Percentiles rank a stretch among this genome's conserved stretches.
Conservation (phyloP, 2,888 invertebrate genomes). For the Amiota communis region DNA sequence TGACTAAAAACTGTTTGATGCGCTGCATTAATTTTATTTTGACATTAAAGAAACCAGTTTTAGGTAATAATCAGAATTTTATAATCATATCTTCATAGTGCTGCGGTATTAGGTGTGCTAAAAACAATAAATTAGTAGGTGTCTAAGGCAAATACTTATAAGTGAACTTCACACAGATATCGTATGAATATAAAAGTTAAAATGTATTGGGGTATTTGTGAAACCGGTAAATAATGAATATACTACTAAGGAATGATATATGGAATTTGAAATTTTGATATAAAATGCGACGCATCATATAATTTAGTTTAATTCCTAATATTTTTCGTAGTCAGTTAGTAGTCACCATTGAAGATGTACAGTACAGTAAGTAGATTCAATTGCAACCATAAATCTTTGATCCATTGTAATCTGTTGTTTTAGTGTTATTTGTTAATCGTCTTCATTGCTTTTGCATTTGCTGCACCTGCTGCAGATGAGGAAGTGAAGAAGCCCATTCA, state of each 20-base stretch:
- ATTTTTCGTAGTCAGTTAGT: slow-evolving; percentile 26
- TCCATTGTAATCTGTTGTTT: not conserved
- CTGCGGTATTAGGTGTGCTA: too few relatives aligned
- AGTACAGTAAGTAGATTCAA: slow-evolving; percentile 56
- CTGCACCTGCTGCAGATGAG: slow-evolving; percentile 52
- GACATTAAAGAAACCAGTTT: slow-evolving; percentile 54
- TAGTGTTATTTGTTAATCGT: slow-evolving; percentile 40
- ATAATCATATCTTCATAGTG: not conserved
- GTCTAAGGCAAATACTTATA: too few relatives aligned
- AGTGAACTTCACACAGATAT: too few relatives aligned
- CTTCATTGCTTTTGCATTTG: slow-evolving; percentile 40
- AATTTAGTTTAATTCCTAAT: not conserved
- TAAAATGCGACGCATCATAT: slow-evolving; percentile 49
- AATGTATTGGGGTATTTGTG: slow-evolving; percentile 41
- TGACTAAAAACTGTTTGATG: not conserved
- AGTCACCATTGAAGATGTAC: slow-evolving; percentile 51
- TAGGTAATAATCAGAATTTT: slow-evolving; percentile 38
- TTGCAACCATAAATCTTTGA: not conserved
- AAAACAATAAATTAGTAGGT: too few relatives aligned
- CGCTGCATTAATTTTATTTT: slow-evolving; percentile 56
- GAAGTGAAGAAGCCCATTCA: slow-evolving; percentile 48
- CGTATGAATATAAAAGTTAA: slow-evolving; percentile 28
- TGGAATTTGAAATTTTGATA: slow-evolving; percentile 37
- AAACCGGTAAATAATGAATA: slow-evolving; percentile 52
- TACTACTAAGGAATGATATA: too few relatives aligned